Base-by-base conservation (phyloP, 2,113 vertebrate genomes). In the Elanoides forficatus region DNA sequence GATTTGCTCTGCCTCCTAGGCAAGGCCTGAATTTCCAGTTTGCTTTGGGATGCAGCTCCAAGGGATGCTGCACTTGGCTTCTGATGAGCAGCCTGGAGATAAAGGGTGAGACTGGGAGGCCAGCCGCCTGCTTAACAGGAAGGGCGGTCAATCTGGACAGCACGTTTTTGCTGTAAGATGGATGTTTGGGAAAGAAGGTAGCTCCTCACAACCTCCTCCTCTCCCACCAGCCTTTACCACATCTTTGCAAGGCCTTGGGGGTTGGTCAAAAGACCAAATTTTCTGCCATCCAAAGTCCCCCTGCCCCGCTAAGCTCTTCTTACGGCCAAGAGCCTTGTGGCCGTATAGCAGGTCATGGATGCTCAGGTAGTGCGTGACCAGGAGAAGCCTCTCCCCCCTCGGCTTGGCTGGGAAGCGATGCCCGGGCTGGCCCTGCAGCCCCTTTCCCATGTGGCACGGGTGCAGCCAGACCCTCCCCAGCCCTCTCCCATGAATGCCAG, bases 1-100 rank as follows among this genome's bases (percentile, higher is more conserved):
- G 67, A 56, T 91, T 94, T 81, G 66, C 42, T 88, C 56, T 59
- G 94, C 84, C 52, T 91, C 63, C 58, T 19, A 73, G 81, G 70
- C 88, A 66, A 89, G 81, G 86, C n/a, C 88, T 40, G 65, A 71
- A 40, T 79, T 87, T 81, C 62, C 79, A 85, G 73, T 5, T 3
- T 84, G 68, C 59, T 38, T 30, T 0, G 1, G 79, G 94, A 47
- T 0, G 0, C 43, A 66, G 75, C 40, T 90, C 67, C 55, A 18
- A 70, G 59, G 76, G 90, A 53, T 80, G 80, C 34, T 81, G 68
- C 43, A 4, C 75, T 65, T 55, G 48, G 80, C n/a, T 85, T 74
- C 29, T 60, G 81, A 52, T 10, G 60, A 52, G 81, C 45, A 65
- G 60, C 73, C 65, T 40, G 60, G 52, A 86, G 58, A 74, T 65